A percentile compares a stretch with the other conserved stretches of the same genome.
These are phyloP conservation scores for Paramormyrops hopkinsi DNA, from an alignment of 2,797 vertebrate species.

Conservation along the genomic window DNA sequence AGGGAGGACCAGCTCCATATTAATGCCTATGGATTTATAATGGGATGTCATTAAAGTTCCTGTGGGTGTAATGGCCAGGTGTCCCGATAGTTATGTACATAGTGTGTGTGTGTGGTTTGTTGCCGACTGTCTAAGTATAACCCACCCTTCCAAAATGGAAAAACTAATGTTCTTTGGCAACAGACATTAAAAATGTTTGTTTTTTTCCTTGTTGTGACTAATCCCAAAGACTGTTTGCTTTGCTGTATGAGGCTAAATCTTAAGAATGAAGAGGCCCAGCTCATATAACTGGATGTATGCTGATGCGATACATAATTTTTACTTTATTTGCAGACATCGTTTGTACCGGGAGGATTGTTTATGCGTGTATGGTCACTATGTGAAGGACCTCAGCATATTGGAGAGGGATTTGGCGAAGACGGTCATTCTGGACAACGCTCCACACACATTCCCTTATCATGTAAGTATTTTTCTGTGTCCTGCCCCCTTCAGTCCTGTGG, in stretches of 20 bases:
- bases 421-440: constrained; percentile 69
- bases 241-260: not conserved
- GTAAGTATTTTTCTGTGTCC: constrained; percentile 42
- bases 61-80: not conserved
- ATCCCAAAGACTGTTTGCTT: not conserved
- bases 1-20: not conserved
- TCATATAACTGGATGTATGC: not conserved
- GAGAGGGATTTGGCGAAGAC: constrained; percentile 68
- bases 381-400: constrained; percentile 69
- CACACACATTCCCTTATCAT: constrained; percentile 70
- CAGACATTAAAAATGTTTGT: not conserved
- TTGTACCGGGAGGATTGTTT: constrained; percentile 72
- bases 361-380: constrained; percentile 71
- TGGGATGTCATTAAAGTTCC: not conserved
- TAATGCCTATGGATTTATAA: not conserved
- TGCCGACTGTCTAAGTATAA: not conserved
- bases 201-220: not conserved
- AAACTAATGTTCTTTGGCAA: not conserved
- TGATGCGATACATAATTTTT: not conserved
- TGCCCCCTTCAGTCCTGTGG: not conserved
- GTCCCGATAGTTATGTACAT: not conserved
- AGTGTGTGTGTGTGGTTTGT: not conserved
- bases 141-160: not conserved
- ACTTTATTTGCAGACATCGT: constrained; percentile 51
- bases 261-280: not conserved